phyloP scores from a whole-genome alignment of 2,797 vertebrate genomes.

The Numenius phaeopus region DNA sequence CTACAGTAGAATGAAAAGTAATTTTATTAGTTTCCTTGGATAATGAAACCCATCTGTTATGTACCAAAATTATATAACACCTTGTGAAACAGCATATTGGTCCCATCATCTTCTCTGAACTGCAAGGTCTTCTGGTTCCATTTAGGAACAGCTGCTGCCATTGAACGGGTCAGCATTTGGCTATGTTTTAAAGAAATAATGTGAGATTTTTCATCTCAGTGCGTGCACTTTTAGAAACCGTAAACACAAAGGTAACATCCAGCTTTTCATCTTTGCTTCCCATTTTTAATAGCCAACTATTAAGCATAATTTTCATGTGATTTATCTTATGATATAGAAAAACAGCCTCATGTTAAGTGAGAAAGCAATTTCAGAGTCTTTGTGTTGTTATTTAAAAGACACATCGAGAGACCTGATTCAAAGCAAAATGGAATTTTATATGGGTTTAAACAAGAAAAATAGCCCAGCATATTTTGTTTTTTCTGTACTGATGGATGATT shows the following conservation, averaged over 20 bases:
- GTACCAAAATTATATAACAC: constrained; percentile 11
- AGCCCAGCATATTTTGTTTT: constrained; percentile 58
- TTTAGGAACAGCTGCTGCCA: not conserved
- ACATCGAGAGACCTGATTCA: constrained; percentile 16
- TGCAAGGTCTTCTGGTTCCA: not conserved
- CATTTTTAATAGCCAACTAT: not conserved
- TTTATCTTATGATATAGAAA: not conserved
- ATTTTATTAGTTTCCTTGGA: constrained; percentile 4
- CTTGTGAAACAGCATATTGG: constrained; percentile 10
- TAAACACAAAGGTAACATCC: not conserved
- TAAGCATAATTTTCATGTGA: not conserved
- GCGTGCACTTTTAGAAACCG: not conserved
- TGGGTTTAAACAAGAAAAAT: constrained; percentile 67
- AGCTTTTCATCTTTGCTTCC: not conserved
- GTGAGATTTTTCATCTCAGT: not conserved
- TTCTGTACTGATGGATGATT: constrained; percentile 26
- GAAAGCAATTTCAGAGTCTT: constrained; percentile 20
- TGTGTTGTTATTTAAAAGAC: constrained; percentile 44
- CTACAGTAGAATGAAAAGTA: not conserved
- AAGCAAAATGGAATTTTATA: constrained; percentile 32
- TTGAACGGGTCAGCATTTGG: not conserved
- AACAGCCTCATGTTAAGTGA: not conserved
- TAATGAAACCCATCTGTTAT: constrained; percentile 27
- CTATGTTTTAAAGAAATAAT: not conserved
- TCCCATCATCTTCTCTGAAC: not conserved